Evolutionary conservation across 2,888 invertebrate species (phyloP).

Genomic region (Ischnus inquisitorius): DNA sequence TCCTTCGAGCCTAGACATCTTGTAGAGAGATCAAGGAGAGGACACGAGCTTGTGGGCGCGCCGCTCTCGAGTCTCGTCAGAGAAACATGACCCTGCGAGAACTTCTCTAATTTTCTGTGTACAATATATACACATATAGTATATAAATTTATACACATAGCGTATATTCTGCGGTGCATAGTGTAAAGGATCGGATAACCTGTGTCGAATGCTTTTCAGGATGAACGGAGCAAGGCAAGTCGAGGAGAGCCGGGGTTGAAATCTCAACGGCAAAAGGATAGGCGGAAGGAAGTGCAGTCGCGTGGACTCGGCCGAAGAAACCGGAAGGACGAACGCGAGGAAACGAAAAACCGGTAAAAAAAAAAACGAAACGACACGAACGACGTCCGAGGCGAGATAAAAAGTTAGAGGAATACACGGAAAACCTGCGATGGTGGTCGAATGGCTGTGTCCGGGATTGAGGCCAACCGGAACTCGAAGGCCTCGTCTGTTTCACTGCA

Average conservation of each 20-base stretch:
- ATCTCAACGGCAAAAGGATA: conserved; percentile 47
- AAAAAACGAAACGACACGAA: conserved; percentile 34
- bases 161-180: conserved; percentile 20
- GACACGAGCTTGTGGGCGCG: conserved; percentile 11
- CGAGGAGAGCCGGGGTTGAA: conserved; percentile 70
- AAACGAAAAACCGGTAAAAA: background rate
- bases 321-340: conserved; percentile 42
- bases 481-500: conserved; percentile 90
- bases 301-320: background rate
- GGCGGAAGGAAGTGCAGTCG: conserved; percentile 64
- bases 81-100: conserved; percentile 62
- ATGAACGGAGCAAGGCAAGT: conserved; percentile 73
- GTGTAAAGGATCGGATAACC: conserved; percentile 49
- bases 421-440: conserved; percentile 82
- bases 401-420: conserved; percentile 52
- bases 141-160: conserved; percentile 10
- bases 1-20: background rate
- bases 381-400: conserved; percentile 24
- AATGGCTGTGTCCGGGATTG: conserved; percentile 84
- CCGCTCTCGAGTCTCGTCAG: conserved; percentile 56
- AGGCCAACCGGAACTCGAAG: conserved; percentile 86
- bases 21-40: conserved; percentile 59
- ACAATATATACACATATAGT: conserved; percentile 18
- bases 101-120: background rate
- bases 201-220: conserved; percentile 71